Conservation (phyloP, 2,888 invertebrate genomes). For the Coelinius sp. region DNA sequence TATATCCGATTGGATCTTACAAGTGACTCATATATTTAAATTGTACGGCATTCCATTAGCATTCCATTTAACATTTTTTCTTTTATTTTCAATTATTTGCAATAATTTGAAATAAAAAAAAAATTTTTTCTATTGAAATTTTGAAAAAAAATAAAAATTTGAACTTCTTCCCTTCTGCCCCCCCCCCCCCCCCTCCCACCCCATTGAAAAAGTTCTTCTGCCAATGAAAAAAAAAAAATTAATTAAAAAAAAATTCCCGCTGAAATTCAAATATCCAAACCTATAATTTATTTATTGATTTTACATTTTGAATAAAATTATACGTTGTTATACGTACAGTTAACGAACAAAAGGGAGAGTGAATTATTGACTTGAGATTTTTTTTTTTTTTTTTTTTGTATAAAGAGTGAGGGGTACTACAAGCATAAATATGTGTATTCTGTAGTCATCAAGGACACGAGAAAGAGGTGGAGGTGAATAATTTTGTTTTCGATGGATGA, state of each 20-base stretch:
- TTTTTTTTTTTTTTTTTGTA: background rate
- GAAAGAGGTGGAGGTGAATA: background rate
- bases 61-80: background rate
- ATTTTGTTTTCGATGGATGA: conserved; percentile 64
- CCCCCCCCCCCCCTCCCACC: background rate
- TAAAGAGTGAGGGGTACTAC: conserved; percentile 6
- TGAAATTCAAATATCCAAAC: conserved; percentile 24
- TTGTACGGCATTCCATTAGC: conserved; percentile 6
- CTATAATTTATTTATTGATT: conserved; percentile 29
- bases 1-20: conserved; percentile 5
- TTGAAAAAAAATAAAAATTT: background rate
- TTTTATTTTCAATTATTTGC: background rate
- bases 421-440: conserved; percentile 10
- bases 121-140: background rate
- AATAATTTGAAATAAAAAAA: background rate
- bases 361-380: conserved; percentile 22
- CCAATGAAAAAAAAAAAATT: conserved; percentile 15
- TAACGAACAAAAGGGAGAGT: conserved; percentile 25
- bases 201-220: no score
- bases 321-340: conserved; percentile 5
- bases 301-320: conserved; percentile 28
- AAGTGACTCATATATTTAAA: conserved; percentile 8
- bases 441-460: conserved; percentile 1
- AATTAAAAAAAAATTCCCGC: conserved; percentile 41
- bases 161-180: background rate